Conservation (phyloP, 2,797 vertebrate genomes). For the Pristis pectinata region DNA sequence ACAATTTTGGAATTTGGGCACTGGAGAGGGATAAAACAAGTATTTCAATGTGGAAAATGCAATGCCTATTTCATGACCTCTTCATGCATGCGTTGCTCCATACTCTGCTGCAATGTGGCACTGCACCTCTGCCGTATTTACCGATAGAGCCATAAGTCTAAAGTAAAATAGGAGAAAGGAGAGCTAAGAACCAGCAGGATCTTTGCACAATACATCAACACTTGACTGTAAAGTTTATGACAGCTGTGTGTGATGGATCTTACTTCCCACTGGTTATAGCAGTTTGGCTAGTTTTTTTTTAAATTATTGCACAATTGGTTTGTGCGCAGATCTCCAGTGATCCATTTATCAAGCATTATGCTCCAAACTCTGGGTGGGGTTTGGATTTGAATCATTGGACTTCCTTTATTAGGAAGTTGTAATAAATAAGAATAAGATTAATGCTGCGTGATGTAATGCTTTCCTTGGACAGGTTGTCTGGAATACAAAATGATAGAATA, state of each 20-base stretch:
- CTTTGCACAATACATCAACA: not conserved
- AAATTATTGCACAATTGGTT: not conserved
- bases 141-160: not conserved
- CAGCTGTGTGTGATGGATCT: not conserved
- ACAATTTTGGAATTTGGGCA: not conserved
- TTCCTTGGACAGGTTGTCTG: not conserved
- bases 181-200: not conserved
- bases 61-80: no score
- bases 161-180: not conserved
- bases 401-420: conserved; percentile 11
- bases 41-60: no score
- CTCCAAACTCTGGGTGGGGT: not conserved
- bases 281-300: not conserved
- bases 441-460: conserved; percentile 16
- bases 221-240: not conserved
- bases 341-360: not conserved
- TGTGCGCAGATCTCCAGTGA: not conserved
- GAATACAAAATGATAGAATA: not conserved
- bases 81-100: no score
- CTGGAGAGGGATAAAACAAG: not conserved
- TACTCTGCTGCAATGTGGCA: not conserved
- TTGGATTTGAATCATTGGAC: not conserved
- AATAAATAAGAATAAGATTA: conserved; percentile 13
- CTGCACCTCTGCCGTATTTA: not conserved
- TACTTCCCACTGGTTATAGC: not conserved